Evolutionary conservation across 2,888 invertebrate genomes (phyloP), one percentile per base, ranked within the genome.

Genomic region (Cheilosia soror): DNA sequence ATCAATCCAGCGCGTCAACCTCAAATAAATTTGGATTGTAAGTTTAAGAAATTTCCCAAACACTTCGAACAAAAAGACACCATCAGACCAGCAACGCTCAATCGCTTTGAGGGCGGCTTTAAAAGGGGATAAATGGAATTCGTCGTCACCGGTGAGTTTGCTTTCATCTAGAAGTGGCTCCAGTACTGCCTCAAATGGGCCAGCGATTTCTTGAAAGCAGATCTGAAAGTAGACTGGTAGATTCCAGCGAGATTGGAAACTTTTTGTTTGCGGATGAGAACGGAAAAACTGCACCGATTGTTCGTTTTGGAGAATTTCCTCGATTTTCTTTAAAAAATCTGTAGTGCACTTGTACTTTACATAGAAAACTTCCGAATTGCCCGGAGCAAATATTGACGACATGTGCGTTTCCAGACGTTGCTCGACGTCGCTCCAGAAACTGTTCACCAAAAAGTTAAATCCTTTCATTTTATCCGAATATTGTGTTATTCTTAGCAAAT

Each of bases 141-240:
- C 87, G n/a, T 83, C 80, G 0, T 11, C 63, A 0, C 15, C 31
- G 4, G 76, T 88, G 0, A 90, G 37, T 4, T 87, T 88, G 7
- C 89, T 87, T 11, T 91, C 89, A 37, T 88, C 87, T 0, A 92
- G 77, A 6, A 90, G 37, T 7, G 90, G 90, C 25, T 90, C 90
- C 57, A 92, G 76, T 5, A 88, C 76, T 0, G 88, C 88, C 75
- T 92, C 92, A 25, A 91, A 90, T 9, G 88, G 93, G 88, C 96
- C 96, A 69, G 97, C 97, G 90, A 98, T 97, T 93, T 98, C 97
- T 93, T 98, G 98, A 93, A 98, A 98, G 88, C 98, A 94, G 55
- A 92, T 92, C 93, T 98, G 98, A 92, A 97, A 98, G 92, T 99
- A 99, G n/a, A 99, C 98, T 11, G 98, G 97, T 65, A 98, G 93